Base-by-base conservation (phyloP, 2,797 vertebrate species). In the Salarias fasciatus region DNA sequence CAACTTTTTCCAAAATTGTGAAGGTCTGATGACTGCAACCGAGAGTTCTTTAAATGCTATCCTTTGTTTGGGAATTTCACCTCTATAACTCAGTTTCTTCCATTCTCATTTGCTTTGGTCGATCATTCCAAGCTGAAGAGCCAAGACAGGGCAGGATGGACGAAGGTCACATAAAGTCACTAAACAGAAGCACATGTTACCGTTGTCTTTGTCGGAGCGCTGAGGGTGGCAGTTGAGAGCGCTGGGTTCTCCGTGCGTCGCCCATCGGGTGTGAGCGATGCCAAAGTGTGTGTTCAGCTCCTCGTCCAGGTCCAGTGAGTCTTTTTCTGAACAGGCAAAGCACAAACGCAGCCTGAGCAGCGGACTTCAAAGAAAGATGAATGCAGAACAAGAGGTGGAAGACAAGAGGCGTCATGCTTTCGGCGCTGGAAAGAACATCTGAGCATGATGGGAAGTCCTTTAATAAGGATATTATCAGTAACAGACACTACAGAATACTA, bases 261-360 rank as follows among this genome's bases (percentile, higher is more conserved):
- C 97, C 97, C 97, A 99, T 69, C 97, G 96, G 3, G 97, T 99
- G 82, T 99, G 97, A 72, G 97, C 97, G 10, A 99, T 88, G 75
- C 96, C 97, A 14, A 98, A 97, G 82, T 99, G 97, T 0, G 93
- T 96, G 81, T 81, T 87, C 77, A 98, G 91, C 63, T 95, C 91
- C 48, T 89, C 87, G 5, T 97, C 94, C 54, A 97, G 86, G 77
- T 97, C 93, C 81, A 97, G 77, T 5, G 83, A 85, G 79, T 95
- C 93, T 91, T 96, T 96, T 69, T 96, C 97, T 98, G 82, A 53
- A 51, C 37, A 50, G n/a, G 31, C 11, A 54, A 70, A 51, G 68
- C 51, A 67, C 11, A 35, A 29, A 18, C 69, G 3, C 3, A 11
- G 71, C 18, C 52, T 11, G 24, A 61, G 12, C 5, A 35, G 6